Evolutionary conservation across 2,113 vertebrate species (phyloP).

Genomic region (Alethe castanea): DNA sequence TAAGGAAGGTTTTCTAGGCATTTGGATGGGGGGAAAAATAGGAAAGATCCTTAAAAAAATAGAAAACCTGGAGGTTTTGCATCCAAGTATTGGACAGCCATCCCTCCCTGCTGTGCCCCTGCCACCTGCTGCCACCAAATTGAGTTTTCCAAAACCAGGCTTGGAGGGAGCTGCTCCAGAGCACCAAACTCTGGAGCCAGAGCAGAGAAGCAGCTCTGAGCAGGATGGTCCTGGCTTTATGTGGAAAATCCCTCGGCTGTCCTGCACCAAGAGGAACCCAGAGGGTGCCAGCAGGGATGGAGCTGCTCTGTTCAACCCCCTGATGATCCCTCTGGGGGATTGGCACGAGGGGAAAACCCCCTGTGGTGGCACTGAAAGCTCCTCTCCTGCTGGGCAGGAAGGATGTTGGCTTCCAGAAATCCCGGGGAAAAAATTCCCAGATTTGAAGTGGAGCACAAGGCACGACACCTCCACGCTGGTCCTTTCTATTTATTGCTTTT

Average conservation of each 20-base stretch:
- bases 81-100: rapidly evolving
- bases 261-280: rapidly evolving
- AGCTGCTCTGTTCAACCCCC: not conserved
- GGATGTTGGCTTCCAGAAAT: not conserved
- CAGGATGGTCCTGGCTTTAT: rapidly evolving
- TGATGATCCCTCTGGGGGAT: not conserved
- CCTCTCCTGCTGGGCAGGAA: not conserved
- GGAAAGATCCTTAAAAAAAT: rapidly evolving
- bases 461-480: not conserved
- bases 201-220: not conserved
- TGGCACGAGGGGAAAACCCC: not conserved
- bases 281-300: rapidly evolving
- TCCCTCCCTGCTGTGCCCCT: not conserved
- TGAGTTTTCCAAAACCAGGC: not conserved
- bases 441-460: not conserved
- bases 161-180: rapidly evolving
- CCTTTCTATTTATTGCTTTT: not conserved
- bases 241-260: not conserved
- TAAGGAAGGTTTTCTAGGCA: not conserved
- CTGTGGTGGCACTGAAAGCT: not conserved
- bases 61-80: not conserved
- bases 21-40: not conserved
- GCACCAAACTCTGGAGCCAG: not conserved
- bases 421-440: not conserved
- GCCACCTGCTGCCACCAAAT: not conserved